Conservation (phyloP, 1,140 invertebrate genomes). For the Hycleus phaleratus region DNA sequence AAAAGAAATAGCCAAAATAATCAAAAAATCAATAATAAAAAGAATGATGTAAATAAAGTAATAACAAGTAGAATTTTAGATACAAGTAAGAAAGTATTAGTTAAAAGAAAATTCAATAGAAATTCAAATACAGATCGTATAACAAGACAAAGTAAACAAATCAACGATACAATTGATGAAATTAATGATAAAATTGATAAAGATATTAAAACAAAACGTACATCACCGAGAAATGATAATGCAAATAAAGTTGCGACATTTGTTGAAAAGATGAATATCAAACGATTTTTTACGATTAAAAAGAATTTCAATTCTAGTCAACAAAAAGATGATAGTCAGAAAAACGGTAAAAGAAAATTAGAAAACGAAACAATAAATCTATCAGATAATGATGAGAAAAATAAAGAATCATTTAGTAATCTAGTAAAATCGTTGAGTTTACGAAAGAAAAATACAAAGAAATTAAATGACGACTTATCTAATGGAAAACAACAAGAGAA, state of each 20-base stretch:
- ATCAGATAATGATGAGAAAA: neutral
- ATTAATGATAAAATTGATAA: neutral
- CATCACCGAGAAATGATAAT: slow-evolving; percentile 6
- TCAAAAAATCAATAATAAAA: slow-evolving; percentile 1
- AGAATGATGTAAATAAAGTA: slow-evolving; percentile 34
- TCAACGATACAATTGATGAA: neutral
- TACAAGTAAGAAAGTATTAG: slow-evolving; percentile 25
- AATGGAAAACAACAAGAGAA: neutral
- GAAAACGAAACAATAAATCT: neutral
- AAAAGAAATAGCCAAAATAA: neutral
- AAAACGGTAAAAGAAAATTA: slow-evolving; percentile 3
- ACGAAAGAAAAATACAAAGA: neutral
- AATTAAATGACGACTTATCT: neutral
- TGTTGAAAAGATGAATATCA: slow-evolving; percentile 26
- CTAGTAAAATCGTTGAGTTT: neutral
- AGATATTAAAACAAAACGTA: slow-evolving; percentile 1
- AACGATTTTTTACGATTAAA: slow-evolving; percentile 29
- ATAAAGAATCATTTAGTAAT: neutral
- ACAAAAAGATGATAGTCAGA: neutral
- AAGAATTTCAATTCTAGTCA: slow-evolving; percentile 4
- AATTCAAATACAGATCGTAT: slow-evolving; percentile 4
- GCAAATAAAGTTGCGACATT: slow-evolving; percentile 10
- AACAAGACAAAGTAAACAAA: slow-evolving; percentile 11
- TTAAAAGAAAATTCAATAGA: slow-evolving; percentile 31
- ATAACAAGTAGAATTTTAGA: slow-evolving; percentile 35